Evolutionary conservation across 2,113 vertebrate genomes (phyloP), one percentile per base, ranked within the genome.

Genomic region (Boulengeromyrus knoepffleri): DNA sequence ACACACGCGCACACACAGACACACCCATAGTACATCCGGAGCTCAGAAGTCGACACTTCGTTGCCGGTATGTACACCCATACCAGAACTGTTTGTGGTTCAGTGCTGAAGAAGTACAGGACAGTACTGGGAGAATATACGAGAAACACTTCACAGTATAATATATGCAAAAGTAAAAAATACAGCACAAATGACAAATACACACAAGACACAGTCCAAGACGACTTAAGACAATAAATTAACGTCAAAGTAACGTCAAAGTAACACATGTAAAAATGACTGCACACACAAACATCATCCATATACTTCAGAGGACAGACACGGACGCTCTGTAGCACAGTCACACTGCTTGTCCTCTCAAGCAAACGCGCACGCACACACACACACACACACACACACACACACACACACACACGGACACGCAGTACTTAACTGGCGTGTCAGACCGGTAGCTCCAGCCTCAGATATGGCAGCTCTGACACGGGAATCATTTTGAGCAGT

Each of bases 401-500:
- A 56, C 70, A 87, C 66, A 47, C 56, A 21, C 52, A 90, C 89
- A 49, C 85, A 89, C 52, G 15, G 19, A 62, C 56, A 21, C 31
- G n/a, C 46, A 24, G 83, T 47, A 46, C 83, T 46, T 85, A 45
- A n/a, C 83, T 12, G 83, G 53, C 31, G 13, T 89, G 24, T 90
- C 87, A 91, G 70, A 87, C 77, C 74, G 62, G 90, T 58, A 87
- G 50, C 89, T 66, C 31, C 53, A 89, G 96, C 94, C 95, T 95
- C 94, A 94, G 94, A 96, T 95, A 94, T 97, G 97, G 95, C 96
- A 96, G 95, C 95, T 97, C 97, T 97, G 96, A 96, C 95, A 96
- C 96, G 97, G 97, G 96, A 96, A 96, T 96, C 95, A 95, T 97
- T 97, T 96, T 96, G 96, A 96, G 96, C 96, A 95, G 96, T 96